Evolutionary conservation across 2,797 vertebrate species (phyloP), one percentile per base, ranked within the genome.

Genomic region (Hydrolagus colliei): DNA sequence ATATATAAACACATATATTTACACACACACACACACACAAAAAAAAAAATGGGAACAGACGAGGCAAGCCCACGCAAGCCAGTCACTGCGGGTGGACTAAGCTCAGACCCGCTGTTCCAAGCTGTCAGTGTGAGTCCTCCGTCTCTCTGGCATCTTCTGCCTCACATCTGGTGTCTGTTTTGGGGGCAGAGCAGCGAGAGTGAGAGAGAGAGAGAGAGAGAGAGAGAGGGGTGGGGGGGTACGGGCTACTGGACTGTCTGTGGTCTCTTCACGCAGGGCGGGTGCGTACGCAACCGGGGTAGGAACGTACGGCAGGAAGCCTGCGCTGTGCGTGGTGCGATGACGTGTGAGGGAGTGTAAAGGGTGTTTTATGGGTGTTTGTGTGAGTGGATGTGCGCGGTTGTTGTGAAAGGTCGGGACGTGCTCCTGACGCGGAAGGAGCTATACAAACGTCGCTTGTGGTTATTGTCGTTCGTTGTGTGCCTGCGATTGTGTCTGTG

Each of bases 81-180:
- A 65, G 32, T 32, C 9, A 41, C 27, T 6, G 32, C 67, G 68
- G 63, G 65, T 68, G 92, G 94, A 92, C 93, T 91, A 91, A 93
- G 93, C 93, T 92, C 93, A 90, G 90, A 90, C 91, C 62, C 67
- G 86, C 86, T 86, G 86, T 41, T 73, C 59, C 86, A 77, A 86
- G 65, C 86, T 86, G 86, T 86, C 72, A 32, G 18, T 62, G 65
- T 77, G 86, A 77, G 59, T 77, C 86, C 32, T 77, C 61, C 62
- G 86, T 67, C 93, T 92, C 79, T 89, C 92, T 68, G 63, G 63
- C 79, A 82, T 95, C 93, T 94, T 93, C 93, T 93, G 89, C 87
- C 91, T 93, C 93, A 95, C 95, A 95, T 95, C 94, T 94, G 93
- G 92, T 93, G 93, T 93, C 93, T 93, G 93, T 92, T 94, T 63